A percentile compares a stretch with the other conserved stretches of the same genome.
phyloP scores from a whole-genome alignment of 2,797 vertebrate genomes.

The Darevskia nairensis region DNA sequence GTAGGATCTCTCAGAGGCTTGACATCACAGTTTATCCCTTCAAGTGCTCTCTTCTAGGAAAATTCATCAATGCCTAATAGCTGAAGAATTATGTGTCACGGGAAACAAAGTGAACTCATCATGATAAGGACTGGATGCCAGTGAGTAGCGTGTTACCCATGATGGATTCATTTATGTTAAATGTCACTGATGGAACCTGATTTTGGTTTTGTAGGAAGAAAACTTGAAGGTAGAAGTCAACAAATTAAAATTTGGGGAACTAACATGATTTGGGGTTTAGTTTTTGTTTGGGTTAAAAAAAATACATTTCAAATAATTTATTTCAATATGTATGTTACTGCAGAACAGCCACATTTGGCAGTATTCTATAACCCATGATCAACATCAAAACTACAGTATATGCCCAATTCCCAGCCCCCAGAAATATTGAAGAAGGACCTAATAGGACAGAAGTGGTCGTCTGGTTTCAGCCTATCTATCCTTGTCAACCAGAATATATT shows the following conservation, averaged over 20 bases:
- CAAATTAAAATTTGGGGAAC: not conserved
- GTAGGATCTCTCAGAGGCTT: not conserved
- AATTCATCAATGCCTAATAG: conserved; percentile 58
- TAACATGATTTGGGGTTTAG: not conserved
- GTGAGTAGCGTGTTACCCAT: conserved; percentile 55
- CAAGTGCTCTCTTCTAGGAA: conserved; percentile 9
- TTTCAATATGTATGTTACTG: not conserved
- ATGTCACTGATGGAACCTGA: conserved; percentile 50
- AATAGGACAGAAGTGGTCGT: not conserved
- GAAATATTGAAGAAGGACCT: not conserved
- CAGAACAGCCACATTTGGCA: too few relatives aligned
- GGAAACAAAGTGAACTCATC: conserved; percentile 46
- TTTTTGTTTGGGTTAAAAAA: not conserved
- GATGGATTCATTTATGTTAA: conserved; percentile 35
- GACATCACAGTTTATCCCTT: not conserved
- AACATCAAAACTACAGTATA: not conserved
- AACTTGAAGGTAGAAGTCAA: not conserved
- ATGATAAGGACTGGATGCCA: conserved; percentile 47
- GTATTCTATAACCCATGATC: not conserved
- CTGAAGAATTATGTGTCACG: conserved; percentile 61
- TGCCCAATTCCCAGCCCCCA: not conserved
- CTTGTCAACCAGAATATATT: not conserved
- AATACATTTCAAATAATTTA: not conserved
- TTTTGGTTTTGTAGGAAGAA: not conserved
- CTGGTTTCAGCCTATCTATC: not conserved